Conservation (phyloP, 2,113 vertebrate genomes). For the Petroica traversi region DNA sequence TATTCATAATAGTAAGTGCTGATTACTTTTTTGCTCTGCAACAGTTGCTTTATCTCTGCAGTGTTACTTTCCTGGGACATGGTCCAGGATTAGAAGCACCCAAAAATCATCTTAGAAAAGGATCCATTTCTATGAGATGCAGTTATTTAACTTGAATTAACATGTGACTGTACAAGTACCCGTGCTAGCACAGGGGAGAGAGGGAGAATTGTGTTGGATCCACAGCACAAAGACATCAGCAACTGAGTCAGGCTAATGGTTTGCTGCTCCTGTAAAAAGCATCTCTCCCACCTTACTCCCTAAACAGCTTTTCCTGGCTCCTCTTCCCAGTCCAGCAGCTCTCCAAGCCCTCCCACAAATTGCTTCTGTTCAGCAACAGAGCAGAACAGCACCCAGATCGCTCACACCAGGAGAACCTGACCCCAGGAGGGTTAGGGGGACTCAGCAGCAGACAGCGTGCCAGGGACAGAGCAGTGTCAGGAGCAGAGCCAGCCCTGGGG, state of each 20-base stretch:
- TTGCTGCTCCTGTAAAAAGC: neutral
- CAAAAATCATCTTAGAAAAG: neutral
- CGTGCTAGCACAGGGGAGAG: neutral
- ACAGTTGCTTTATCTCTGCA: neutral
- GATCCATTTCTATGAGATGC: neutral
- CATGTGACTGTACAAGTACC: neutral
- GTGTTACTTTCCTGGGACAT: neutral
- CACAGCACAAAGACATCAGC: neutral
- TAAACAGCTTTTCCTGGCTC: neutral
- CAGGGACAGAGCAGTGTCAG: neutral
- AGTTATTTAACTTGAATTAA: neutral
- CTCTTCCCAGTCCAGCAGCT: neutral
- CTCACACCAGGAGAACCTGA: too few relatives aligned
- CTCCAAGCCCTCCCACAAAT: neutral
- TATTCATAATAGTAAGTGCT: neutral
- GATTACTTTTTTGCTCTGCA: neutral
- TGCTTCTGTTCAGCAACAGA: neutral
- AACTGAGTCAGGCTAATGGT: neutral
- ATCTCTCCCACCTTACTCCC: neutral
- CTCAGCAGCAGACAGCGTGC: accelerated
- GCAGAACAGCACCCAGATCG: neutral
- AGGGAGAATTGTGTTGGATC: neutral
- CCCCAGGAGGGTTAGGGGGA: neutral
- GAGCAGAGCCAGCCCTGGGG: neutral
- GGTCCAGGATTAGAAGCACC: neutral